phyloP scores from a whole-genome alignment of 2,797 vertebrate species.

The Oreortyx pictus region DNA sequence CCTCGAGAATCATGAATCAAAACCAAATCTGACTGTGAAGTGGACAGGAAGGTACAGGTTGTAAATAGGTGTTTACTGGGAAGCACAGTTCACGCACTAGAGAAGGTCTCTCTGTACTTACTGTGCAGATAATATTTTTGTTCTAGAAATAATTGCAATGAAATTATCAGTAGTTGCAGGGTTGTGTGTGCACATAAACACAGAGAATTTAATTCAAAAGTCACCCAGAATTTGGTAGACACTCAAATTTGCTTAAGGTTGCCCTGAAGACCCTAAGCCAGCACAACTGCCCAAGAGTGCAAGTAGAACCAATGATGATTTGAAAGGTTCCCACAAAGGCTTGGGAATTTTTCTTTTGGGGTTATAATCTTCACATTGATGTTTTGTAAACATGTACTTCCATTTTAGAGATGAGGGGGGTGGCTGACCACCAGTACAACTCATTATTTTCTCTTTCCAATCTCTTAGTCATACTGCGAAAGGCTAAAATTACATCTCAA shows the following conservation, averaged over 20 bases:
- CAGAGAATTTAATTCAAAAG: background rate
- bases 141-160: background rate
- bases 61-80: background rate
- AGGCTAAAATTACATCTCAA: background rate
- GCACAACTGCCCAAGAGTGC: fast-evolving
- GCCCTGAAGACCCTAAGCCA: background rate
- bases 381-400: background rate
- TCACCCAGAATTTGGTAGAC: background rate
- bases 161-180: background rate
- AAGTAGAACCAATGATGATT: background rate
- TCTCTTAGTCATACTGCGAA: background rate
- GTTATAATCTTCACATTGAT: background rate
- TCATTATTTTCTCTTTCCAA: background rate
- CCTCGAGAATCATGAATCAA: background rate
- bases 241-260: background rate
- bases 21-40: background rate
- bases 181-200: background rate
- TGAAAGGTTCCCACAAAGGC: background rate
- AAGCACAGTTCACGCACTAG: background rate
- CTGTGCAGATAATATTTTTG: fast-evolving
- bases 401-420: background rate
- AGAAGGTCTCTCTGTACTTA: fast-evolving
- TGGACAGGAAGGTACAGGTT: background rate
- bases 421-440: background rate
- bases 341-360: background rate